A percentile compares a stretch with the other conserved stretches of the same genome.
Evolutionary conservation across 2,797 vertebrate species (phyloP).

Genomic region (Oreonectes daqikongensis): DNA sequence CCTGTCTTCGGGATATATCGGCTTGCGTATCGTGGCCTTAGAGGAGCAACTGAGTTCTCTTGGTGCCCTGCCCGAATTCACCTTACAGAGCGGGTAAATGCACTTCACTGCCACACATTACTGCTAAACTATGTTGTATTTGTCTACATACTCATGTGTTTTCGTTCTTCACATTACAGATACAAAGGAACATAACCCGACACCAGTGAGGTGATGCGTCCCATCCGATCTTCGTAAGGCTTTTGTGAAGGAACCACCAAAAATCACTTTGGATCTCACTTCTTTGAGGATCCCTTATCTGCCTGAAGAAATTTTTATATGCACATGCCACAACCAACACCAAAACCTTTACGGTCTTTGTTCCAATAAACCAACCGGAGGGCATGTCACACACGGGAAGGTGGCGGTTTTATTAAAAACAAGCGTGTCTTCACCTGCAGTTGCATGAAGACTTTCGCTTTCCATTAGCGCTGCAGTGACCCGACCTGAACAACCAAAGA

Average conservation of each 20-base stretch:
- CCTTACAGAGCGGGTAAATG: conserved; percentile 72
- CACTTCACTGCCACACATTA: background rate
- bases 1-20: conserved; percentile 87
- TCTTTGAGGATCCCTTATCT: background rate
- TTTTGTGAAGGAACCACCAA: conserved; percentile 56
- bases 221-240: conserved; percentile 50
- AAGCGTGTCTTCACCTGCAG: background rate
- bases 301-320: conserved; percentile 6
- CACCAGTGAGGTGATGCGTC: conserved; percentile 55
- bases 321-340: conserved; percentile 32
- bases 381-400: background rate
- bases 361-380: conserved; percentile 32
- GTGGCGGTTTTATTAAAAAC: background rate
- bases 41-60: conserved; percentile 81
- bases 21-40: conserved; percentile 82
- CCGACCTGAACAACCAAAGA: conserved; percentile 68
- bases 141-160: background rate
- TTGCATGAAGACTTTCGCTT: conserved; percentile 26
- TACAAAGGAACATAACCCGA: conserved; percentile 77
- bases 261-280: conserved; percentile 13
- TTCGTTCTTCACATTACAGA: conserved; percentile 57
- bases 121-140: too few relatives aligned
- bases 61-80: conserved; percentile 77
- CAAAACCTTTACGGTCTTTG: background rate
- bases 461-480: background rate